phyloP scores from a whole-genome alignment of 1,140 invertebrate genomes.

The Drosophila carrolli region DNA sequence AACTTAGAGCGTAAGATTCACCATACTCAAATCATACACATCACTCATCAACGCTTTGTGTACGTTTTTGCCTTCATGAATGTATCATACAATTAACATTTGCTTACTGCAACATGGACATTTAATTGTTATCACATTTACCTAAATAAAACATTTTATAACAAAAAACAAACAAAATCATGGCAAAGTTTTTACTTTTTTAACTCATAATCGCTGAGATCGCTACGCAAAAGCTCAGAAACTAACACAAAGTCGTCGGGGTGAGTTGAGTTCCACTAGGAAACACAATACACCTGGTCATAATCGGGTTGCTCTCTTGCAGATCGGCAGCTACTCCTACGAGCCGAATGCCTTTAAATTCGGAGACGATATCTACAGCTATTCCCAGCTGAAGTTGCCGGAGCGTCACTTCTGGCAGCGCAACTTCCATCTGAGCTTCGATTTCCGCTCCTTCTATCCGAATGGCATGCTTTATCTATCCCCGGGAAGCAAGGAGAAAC shows the following conservation, averaged over 20 bases:
- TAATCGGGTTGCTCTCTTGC: conserved; percentile 59
- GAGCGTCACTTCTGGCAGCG: conserved; percentile 88
- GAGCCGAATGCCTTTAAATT: conserved; percentile 94
- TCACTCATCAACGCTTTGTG: conserved; percentile 83
- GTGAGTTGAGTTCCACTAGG: conserved; percentile 67
- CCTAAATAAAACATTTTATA: conserved; percentile 61
- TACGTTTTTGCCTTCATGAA: conserved; percentile 80
- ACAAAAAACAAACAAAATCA: conserved; percentile 55
- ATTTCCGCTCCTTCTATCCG: conserved; percentile 94
- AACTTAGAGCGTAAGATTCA: conserved; percentile 26
- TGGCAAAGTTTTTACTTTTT: conserved; percentile 62
- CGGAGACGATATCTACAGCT: conserved; percentile 91
- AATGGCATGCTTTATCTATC: conserved; percentile 93
- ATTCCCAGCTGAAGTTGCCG: conserved; percentile 89
- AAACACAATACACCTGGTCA: conserved; percentile 9
- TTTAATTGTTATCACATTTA: conserved; percentile 70
- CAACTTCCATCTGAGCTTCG: conserved; percentile 91
- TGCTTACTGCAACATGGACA: conserved; percentile 55
- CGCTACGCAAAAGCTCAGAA: conserved; percentile 66
- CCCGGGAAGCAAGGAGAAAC: conserved; percentile 88
- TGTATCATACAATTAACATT: conserved; percentile 74
- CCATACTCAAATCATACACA: conserved; percentile 41
- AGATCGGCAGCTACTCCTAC: conserved; percentile 90
- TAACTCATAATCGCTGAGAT: conserved; percentile 52
- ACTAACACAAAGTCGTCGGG: conserved; percentile 82